phyloP scores from a whole-genome alignment of 2,888 invertebrate genomes.

The Andricus quercusramuli region DNA sequence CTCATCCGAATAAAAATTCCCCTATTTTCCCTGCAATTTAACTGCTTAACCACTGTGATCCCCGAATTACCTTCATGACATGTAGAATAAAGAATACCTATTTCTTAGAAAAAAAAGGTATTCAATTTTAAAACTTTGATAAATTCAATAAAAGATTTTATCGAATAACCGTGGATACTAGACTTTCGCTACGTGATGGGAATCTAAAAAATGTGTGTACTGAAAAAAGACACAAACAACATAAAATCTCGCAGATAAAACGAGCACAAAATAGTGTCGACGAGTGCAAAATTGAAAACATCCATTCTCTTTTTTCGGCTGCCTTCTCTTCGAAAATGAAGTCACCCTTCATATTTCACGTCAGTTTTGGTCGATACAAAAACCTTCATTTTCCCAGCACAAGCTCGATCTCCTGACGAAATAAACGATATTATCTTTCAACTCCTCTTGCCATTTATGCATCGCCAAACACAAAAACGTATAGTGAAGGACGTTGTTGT shows the following conservation, averaged over 20 bases:
- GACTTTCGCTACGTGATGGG: neutral
- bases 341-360: slow-evolving; percentile 40
- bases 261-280: slow-evolving; percentile 30
- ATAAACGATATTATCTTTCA: slow-evolving; percentile 38
- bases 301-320: slow-evolving; percentile 34
- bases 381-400: slow-evolving; percentile 39
- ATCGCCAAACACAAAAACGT: slow-evolving; percentile 11
- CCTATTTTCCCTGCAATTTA: too few relatives aligned
- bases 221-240: neutral
- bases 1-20: too few relatives aligned
- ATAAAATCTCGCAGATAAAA: slow-evolving; percentile 23
- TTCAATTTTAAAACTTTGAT: neutral
- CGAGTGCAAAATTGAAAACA: slow-evolving; percentile 41
- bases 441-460: neutral
- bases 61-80: too few relatives aligned
- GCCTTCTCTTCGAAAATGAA: slow-evolving; percentile 38
- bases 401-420: slow-evolving; percentile 30
- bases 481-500: neutral
- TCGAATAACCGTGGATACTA: neutral
- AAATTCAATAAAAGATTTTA: neutral
- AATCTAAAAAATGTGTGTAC: slow-evolving; percentile 3
- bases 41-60: too few relatives aligned
- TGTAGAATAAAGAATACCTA: neutral
- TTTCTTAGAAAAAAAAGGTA: neutral
- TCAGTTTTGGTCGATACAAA: slow-evolving; percentile 39